Percentiles rank a stretch among this genome's conserved stretches.
phyloP scores from a whole-genome alignment of 2,113 vertebrate genomes.

The Fulmarus glacialis region DNA sequence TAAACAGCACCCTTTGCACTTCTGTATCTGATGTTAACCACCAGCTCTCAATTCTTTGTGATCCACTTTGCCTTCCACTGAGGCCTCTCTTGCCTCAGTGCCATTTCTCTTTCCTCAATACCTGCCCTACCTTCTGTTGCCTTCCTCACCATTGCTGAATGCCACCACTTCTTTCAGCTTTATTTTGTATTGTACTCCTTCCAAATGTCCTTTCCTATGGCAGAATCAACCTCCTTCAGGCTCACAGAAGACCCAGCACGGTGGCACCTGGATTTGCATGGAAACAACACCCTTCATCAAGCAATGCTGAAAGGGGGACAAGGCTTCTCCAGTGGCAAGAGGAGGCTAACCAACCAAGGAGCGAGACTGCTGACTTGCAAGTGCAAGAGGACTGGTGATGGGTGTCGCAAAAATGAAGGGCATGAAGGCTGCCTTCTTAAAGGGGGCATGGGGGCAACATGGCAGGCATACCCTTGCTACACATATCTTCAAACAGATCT shows the following conservation, averaged over 20 bases:
- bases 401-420: neutral
- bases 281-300: neutral
- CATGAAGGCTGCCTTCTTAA: neutral
- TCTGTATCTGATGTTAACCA: neutral
- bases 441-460: neutral
- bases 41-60: neutral
- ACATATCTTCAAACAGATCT: neutral
- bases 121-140: neutral
- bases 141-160: neutral
- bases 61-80: neutral
- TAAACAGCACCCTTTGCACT: neutral
- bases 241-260: neutral
- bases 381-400: neutral
- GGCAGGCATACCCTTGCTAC: neutral
- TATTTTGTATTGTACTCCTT: neutral
- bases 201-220: neutral
- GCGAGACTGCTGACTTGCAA: neutral
- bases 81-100: neutral
- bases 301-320: neutral
- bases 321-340: neutral
- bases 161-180: neutral
- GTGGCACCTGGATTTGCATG: neutral
- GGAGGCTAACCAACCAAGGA: neutral
- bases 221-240: neutral
- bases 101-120: neutral